Evolutionary conservation across 2,797 vertebrate genomes (phyloP), one percentile per base, ranked within the genome.

Genomic region (Coendou prehensilis): DNA sequence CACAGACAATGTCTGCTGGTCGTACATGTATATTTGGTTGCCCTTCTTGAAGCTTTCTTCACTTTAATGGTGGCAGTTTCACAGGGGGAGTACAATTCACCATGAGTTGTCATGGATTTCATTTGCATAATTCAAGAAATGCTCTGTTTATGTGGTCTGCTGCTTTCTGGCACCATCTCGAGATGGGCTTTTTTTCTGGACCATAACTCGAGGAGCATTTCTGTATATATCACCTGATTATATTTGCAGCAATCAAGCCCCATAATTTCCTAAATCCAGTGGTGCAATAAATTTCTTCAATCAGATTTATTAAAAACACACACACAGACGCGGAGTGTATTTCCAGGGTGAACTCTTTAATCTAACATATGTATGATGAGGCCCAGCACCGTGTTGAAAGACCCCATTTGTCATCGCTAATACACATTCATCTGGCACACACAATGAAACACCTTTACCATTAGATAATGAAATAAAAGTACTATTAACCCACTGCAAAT

Each of bases 241-340:
- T 97, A 98, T 97, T 89, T 96, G 96, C 82, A 81, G 96, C 96
- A 97, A 98, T 97, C 97, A 97, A 97, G 96, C 75, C 81, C 89
- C 92, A 91, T 97, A 97, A 98, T 97, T 97, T 96, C 97, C 98
- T 95, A 98, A 97, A 97, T 97, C 96, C 79, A 87, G 96, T 95
- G 95, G 97, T 92, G 96, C 97, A 97, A 98, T 97, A 97, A 98
- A 97, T 97, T 97, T 93, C 92, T 96, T 94, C 97, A 95, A 97
- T 98, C 96, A 97, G 97, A 98, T 97, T 97, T 97, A 98, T 97
- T 97, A 97, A 97, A 98, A 97, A 97, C 95, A 97, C 93, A 92
- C 93, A 85, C 18, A 20, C 94, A 96, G 95, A 97, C 90, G 97
- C 88, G 76, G 95, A 94, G 86, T 92, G 86, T 96, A 91, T 96